Base-by-base conservation (phyloP, 2,888 invertebrate species). In the Euclidia mi region DNA sequence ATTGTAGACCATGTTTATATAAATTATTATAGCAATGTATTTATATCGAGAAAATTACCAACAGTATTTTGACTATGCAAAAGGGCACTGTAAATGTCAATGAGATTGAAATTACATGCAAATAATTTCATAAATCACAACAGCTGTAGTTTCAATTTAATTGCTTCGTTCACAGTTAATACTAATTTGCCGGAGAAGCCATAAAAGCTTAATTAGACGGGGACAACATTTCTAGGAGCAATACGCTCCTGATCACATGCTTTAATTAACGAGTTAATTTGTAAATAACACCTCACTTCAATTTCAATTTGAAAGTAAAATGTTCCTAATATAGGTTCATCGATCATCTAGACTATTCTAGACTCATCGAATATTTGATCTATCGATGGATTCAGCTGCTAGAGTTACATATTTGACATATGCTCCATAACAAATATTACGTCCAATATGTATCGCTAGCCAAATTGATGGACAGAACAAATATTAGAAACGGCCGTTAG, bases 171-270 rank as follows among this genome's bases (percentile, higher is more conserved):
- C 56, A 31, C 56, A 32, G 47, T 53, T 58, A 49, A 43, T 52
- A 48, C 57, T 61, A 68, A 71, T 78, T 77, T 64, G 48, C 56
- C 53, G 29, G 43, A 58, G 45, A 60, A 76, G 58, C 67, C 67
- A 64, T 77, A 77, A 70, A 77, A 66, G 57, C 64, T 56, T 56
- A 72, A 74, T 68, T 60, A 66, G 51, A 51, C 41, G 57, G 12
- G 41, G 59, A 52, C 55, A 12, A 37, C 52, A 18, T 53, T 71
- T 52, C 65, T 40, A 37, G 31, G 55, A 65, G 35, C 59, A 56
- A 34, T 18, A 18, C 25, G 15, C 32, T 48, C 49, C 50, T 59
- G 52, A 65, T 57, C 48, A 50, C 38, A 17, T 37, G 7, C 51
- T 60, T 43, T 60, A 62, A 73, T 71, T 65, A 66, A 55, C 47